Evolutionary conservation across 1,140 invertebrate genomes (phyloP).

Genomic region (Metaphire vulgaris): DNA sequence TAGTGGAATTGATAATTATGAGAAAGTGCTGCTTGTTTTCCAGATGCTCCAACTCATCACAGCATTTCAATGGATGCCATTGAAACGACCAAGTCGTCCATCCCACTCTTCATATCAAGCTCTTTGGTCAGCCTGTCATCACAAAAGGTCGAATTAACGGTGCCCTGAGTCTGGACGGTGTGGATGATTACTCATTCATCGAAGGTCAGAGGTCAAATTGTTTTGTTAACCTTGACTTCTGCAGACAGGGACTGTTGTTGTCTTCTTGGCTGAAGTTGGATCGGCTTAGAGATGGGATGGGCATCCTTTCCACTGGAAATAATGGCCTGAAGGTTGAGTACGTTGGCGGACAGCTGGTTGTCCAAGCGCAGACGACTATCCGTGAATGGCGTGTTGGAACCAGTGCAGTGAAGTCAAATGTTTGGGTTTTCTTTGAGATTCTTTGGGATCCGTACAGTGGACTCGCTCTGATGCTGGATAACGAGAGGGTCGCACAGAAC

Average conservation of each 20-base stretch:
- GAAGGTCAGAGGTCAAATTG: constrained; percentile 39
- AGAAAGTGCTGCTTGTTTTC: constrained; percentile 23
- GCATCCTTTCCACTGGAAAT: constrained; percentile 40
- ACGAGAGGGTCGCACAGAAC: constrained; percentile 31
- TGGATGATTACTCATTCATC: constrained; percentile 41
- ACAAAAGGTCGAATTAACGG: constrained; percentile 42
- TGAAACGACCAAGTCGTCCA: constrained; percentile 31
- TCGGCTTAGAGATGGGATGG: constrained; percentile 34
- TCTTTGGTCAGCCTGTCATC: constrained; percentile 34
- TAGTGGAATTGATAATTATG: no score
- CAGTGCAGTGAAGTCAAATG: constrained; percentile 31
- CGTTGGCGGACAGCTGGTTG: neutral
- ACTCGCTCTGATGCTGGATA: constrained; percentile 39
- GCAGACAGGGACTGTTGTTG: constrained; percentile 42
- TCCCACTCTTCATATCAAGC: constrained; percentile 32
- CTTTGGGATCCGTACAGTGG: constrained; percentile 44
- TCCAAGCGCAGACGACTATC: constrained; percentile 10
- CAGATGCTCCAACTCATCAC: constrained; percentile 38
- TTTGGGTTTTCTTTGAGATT: constrained; percentile 45
- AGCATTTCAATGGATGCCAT: constrained; percentile 40
- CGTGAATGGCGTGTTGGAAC: constrained; percentile 39
- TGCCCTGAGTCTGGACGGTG: constrained; percentile 40
- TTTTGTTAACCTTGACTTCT: constrained; percentile 43
- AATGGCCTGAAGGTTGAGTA: constrained; percentile 21
- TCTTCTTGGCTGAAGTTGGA: constrained; percentile 42